Conservation (phyloP, 2,797 vertebrate species). For the Borostomias antarcticus region DNA sequence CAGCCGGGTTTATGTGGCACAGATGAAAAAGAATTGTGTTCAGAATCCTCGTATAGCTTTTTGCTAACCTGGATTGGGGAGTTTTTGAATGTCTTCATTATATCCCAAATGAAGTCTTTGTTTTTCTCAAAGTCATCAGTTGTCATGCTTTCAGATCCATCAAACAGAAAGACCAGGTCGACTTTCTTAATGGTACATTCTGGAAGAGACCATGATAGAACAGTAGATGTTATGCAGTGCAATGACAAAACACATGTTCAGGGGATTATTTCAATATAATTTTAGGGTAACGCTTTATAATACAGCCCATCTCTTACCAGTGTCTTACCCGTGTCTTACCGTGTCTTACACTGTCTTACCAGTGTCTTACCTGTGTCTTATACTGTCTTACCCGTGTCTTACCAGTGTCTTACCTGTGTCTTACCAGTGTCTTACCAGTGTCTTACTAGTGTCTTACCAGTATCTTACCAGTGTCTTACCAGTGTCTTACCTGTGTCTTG, state of each 20-base stretch:
- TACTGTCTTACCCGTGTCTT: no score
- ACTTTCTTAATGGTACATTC: slow-evolving; percentile 79
- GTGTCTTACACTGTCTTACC: no score
- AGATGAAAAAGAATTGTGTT: background rate
- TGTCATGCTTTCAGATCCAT: slow-evolving; percentile 78
- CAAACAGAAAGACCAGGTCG: slow-evolving; percentile 83
- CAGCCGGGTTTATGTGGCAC: no score
- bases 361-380: no score
- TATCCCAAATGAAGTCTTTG: slow-evolving; percentile 74
- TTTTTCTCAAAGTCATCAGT: slow-evolving; percentile 58
- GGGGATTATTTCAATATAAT: background rate
- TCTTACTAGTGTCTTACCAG: no score
- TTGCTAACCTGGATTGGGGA: slow-evolving; percentile 76
- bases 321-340: no score
- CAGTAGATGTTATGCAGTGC: background rate
- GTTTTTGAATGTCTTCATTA: slow-evolving; percentile 72
- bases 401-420: no score
- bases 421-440: no score
- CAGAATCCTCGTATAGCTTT: background rate
- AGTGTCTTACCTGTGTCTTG: no score
- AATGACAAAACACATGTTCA: background rate
- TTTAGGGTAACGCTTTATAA: no score
- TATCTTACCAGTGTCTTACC: no score
- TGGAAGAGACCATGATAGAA: slow-evolving; percentile 43
- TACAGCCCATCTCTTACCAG: no score